A percentile compares a stretch with the other conserved stretches of the same genome.
Evolutionary conservation across 2,888 invertebrate species (phyloP).

Genomic region (Zaprionus bogoriensis): DNA sequence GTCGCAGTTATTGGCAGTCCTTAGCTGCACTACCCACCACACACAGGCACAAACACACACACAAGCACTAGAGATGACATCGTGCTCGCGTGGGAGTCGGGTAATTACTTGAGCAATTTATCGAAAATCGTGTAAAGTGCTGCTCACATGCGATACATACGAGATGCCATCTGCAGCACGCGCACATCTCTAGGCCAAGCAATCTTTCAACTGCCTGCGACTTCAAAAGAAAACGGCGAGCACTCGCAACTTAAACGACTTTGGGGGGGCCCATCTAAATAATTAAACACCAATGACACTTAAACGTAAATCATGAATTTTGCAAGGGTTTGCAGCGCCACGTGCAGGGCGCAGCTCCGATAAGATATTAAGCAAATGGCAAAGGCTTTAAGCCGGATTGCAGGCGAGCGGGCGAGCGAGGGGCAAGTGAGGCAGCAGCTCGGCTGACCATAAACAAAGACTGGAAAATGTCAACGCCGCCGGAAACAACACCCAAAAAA

Average conservation of each 20-base stretch:
- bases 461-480: slow-evolving; percentile 67
- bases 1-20: slow-evolving; percentile 41
- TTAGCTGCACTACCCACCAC: slow-evolving; percentile 11
- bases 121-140: background rate
- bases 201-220: slow-evolving; percentile 28
- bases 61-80: background rate
- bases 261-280: slow-evolving; percentile 59
- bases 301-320: slow-evolving; percentile 78
- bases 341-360: slow-evolving; percentile 34
- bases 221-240: slow-evolving; percentile 4
- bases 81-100: background rate
- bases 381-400: slow-evolving; percentile 21
- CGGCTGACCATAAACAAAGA: slow-evolving; percentile 49
- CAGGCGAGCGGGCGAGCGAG: background rate
- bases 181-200: slow-evolving; percentile 19
- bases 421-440: background rate
- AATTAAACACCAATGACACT: slow-evolving; percentile 76
- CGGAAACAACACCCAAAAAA: slow-evolving; percentile 77
- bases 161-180: background rate
- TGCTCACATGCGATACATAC: background rate
- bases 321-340: slow-evolving; percentile 51
- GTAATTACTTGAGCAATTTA: background rate
- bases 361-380: slow-evolving; percentile 59
- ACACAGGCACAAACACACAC: background rate
- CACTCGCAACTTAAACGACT: slow-evolving; percentile 57